Conservation (phyloP, 2,888 invertebrate genomes). For the Seira musarum region DNA sequence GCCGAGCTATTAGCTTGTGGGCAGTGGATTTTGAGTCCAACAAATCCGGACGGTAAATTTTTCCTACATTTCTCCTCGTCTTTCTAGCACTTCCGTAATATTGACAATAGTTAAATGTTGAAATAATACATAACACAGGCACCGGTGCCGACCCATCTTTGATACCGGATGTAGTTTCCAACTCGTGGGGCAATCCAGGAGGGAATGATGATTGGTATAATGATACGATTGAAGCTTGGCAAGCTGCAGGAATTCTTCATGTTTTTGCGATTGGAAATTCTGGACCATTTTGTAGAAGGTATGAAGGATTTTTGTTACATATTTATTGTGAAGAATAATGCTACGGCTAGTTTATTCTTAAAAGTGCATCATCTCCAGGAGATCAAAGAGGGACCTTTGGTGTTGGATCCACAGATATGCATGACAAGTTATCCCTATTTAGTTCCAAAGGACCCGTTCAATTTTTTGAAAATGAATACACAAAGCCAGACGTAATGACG, state of each 20-base stretch:
- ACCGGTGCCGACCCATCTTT: too few relatives aligned
- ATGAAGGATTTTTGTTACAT: too few relatives aligned
- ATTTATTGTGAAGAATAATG: too few relatives aligned
- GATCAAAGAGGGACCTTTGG: constrained; percentile 25
- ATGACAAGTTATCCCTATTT: constrained; percentile 33
- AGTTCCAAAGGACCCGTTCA: constrained; percentile 34
- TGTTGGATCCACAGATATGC: constrained; percentile 38
- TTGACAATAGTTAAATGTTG: too few relatives aligned
- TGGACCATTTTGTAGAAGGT: constrained; percentile 32
- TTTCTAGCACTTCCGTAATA: too few relatives aligned
- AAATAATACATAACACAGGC: too few relatives aligned
- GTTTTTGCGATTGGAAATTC: constrained; percentile 47
- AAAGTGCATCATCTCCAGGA: too few relatives aligned
- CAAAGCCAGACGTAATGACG: constrained; percentile 38
- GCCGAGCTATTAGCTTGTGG: constrained; percentile 35
- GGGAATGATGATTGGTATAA: constrained; percentile 35
- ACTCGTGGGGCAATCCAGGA: constrained; percentile 35
- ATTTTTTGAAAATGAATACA: neutral
- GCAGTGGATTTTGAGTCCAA: constrained; percentile 44
- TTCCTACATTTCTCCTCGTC: too few relatives aligned
- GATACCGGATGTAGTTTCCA: constrained; percentile 39
- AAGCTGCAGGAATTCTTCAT: constrained; percentile 41
- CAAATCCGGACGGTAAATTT: neutral
- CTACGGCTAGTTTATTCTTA: too few relatives aligned
- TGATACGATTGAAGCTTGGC: constrained; percentile 44